A percentile compares a stretch with the other conserved stretches of the same genome.
Conservation (phyloP, 2,797 vertebrate genomes). For the Sardinella longiceps region DNA sequence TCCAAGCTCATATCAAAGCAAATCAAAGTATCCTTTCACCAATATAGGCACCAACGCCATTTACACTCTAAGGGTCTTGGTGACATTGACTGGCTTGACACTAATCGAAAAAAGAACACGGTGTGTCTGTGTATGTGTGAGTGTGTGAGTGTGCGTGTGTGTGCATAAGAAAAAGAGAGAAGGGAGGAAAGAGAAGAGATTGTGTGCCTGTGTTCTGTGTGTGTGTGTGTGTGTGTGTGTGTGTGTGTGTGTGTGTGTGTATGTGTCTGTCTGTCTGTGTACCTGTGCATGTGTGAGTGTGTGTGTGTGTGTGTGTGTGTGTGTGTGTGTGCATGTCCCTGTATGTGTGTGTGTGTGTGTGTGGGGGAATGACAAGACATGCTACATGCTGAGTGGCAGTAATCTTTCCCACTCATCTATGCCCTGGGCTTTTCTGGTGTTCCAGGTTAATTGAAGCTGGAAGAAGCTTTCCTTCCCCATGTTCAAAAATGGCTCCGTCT, state of each 20-base stretch:
- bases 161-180: no score
- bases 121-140: neutral
- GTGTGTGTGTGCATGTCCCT: constrained; percentile 11
- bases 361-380: neutral
- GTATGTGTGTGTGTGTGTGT: neutral
- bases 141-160: neutral
- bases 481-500: constrained; percentile 13
- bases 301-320: neutral
- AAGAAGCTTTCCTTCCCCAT: neutral
- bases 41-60: neutral
- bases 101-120: no score
- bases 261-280: neutral
- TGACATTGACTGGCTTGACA: neutral
- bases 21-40: neutral
- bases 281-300: neutral
- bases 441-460: constrained; percentile 44
- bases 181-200: no score
- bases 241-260: constrained; percentile 8
- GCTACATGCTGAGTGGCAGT: constrained; percentile 9
- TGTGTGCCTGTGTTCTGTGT: no score
- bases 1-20: neutral
- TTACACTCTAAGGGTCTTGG: neutral
- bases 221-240: neutral
- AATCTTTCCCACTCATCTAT: neutral
- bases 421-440: constrained; percentile 24